phyloP scores from a whole-genome alignment of 2,888 invertebrate genomes.

The Cheilosia vulpina region DNA sequence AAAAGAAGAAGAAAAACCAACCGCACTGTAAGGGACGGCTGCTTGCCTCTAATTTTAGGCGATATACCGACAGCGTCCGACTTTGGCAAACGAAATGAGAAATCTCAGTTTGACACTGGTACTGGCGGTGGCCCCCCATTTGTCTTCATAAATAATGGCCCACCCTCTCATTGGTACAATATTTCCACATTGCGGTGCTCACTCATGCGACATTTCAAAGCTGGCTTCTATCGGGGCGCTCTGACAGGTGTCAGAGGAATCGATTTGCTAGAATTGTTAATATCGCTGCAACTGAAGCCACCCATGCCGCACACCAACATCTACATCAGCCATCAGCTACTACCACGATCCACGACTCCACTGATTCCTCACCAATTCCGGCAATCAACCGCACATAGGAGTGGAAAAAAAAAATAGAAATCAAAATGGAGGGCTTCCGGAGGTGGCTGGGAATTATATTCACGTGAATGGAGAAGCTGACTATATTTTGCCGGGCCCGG shows the following conservation, averaged over 20 bases:
- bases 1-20: slow-evolving; percentile 11
- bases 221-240: slow-evolving; percentile 72
- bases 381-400: slow-evolving; percentile 65
- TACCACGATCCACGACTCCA: slow-evolving; percentile 17
- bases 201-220: slow-evolving; percentile 75
- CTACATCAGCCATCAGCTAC: background rate
- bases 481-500: slow-evolving; percentile 45
- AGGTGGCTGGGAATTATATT: slow-evolving; percentile 66
- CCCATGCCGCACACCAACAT: slow-evolving; percentile 1
- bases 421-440: slow-evolving; percentile 56
- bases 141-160: slow-evolving; percentile 69
- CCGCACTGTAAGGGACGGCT: slow-evolving; percentile 1
- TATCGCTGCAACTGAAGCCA: slow-evolving; percentile 68
- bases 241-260: slow-evolving; percentile 74
- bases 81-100: slow-evolving; percentile 44
- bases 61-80: slow-evolving; percentile 15
- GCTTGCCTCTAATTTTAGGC: slow-evolving; percentile 58
- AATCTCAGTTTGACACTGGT: slow-evolving; percentile 52
- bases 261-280: slow-evolving; percentile 74
- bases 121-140: slow-evolving; percentile 32
- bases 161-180: slow-evolving; percentile 47
- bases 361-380: slow-evolving; percentile 46
- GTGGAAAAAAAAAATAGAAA: slow-evolving; percentile 15
- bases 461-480: slow-evolving; percentile 56
- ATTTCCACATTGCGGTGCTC: slow-evolving; percentile 72